Evolutionary conservation across 1,140 invertebrate genomes (phyloP).

Genomic region (Bombus difficillimus): DNA sequence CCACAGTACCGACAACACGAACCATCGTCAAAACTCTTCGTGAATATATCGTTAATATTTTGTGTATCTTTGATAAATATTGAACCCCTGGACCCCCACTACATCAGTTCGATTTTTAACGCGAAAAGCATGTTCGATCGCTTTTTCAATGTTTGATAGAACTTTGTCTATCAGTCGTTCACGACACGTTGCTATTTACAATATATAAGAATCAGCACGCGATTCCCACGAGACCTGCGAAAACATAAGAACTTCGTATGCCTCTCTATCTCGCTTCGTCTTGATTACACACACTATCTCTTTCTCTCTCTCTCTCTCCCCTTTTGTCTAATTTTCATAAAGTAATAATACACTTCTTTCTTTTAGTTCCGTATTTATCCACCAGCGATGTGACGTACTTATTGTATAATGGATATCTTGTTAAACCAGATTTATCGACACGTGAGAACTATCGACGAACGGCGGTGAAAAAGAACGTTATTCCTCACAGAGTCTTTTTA

Average conservation of each 20-base stretch:
- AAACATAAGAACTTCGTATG: conserved; percentile 24
- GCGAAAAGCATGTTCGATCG: neutral
- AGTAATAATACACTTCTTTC: neutral
- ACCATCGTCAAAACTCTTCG: conserved; percentile 4
- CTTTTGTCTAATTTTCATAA: neutral
- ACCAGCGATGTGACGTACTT: neutral
- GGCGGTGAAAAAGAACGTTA: neutral
- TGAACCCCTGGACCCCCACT: neutral
- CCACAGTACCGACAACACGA: neutral
- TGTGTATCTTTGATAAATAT: neutral
- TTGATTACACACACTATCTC: neutral
- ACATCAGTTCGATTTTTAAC: neutral
- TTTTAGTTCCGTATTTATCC: neutral
- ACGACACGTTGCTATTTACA: conserved; percentile 9
- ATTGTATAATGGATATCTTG: neutral
- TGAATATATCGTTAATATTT: neutral
- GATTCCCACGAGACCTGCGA: neutral
- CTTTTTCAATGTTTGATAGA: neutral
- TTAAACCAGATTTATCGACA: neutral
- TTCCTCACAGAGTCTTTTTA: neutral
- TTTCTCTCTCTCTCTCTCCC: neutral
- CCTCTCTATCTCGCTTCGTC: neutral
- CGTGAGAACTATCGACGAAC: neutral
- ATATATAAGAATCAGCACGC: neutral
- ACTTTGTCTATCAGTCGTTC: neutral